Evolutionary conservation across 2,797 vertebrate genomes (phyloP).

Genomic region (Threskiornis aethiopicus): DNA sequence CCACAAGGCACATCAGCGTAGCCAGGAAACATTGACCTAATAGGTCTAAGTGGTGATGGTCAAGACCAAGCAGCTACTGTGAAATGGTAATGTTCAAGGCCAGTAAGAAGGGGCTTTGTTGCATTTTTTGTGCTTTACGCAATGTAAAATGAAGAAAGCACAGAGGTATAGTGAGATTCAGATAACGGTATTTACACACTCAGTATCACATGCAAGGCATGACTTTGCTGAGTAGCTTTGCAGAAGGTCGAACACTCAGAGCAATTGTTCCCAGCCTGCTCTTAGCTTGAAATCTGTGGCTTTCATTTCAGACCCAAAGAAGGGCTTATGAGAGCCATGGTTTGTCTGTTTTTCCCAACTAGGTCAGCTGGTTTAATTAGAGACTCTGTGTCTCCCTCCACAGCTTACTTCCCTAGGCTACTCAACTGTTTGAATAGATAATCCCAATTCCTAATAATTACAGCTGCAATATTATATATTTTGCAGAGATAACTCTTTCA

Average conservation of each 20-base stretch:
- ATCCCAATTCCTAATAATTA: conserved; percentile 49
- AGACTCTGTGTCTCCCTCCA: not conserved
- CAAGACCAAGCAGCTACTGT: not conserved
- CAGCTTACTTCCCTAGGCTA: not conserved
- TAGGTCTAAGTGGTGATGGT: not conserved
- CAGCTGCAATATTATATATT: conserved; percentile 6
- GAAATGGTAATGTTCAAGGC: not conserved
- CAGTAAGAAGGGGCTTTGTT: not conserved
- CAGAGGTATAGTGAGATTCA: not conserved
- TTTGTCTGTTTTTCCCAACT: conserved; percentile 21
- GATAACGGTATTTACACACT: not conserved
- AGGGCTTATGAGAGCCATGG: not conserved
- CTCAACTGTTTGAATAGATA: conserved; percentile 40
- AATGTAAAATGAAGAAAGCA: not conserved
- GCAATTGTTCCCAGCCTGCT: not conserved
- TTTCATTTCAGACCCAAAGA: not conserved
- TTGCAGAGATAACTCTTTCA: conserved; percentile 5
- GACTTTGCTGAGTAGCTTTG: not conserved
- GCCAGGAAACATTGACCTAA: conserved; percentile 10
- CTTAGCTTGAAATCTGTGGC: not conserved
- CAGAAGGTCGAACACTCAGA: not conserved
- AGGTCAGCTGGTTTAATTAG: conserved; percentile 47
- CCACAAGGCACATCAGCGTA: not conserved
- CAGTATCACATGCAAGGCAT: not conserved
- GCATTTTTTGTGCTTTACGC: not conserved